A percentile compares a stretch with the other conserved stretches of the same genome.
Evolutionary conservation across 2,797 vertebrate species (phyloP).

Genomic region (Ctenopoma multispine): DNA sequence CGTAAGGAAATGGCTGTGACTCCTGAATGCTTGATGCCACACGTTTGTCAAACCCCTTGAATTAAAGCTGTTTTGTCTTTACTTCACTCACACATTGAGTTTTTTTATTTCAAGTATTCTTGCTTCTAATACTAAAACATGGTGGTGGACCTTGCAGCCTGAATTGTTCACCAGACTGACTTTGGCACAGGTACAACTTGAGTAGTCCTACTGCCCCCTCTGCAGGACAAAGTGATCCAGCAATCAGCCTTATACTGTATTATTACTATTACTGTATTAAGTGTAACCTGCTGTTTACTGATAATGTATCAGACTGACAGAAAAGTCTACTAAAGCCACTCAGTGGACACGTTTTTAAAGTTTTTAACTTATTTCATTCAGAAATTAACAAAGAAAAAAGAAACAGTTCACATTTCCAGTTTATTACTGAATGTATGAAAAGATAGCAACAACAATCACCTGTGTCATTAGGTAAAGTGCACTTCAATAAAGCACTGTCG

Average conservation of each 20-base stretch:
- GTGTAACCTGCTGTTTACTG: not conserved
- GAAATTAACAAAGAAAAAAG: not conserved
- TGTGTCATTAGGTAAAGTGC: slow-evolving; percentile 68
- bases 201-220: slow-evolving; percentile 37
- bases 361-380: no score
- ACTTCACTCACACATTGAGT: no score
- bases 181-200: not conserved
- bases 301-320: not conserved
- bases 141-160: not conserved
- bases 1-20: no score
- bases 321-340: not conserved
- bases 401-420: slow-evolving; percentile 13
- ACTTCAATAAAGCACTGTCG: slow-evolving; percentile 52
- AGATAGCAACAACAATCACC: slow-evolving; percentile 57
- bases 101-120: no score
- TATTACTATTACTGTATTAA: not conserved
- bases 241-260: no score
- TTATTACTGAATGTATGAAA: slow-evolving; percentile 66
- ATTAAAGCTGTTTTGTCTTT: no score
- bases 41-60: no score
- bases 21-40: no score
- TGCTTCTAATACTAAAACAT: no score
- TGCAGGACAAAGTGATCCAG: slow-evolving; percentile 24
- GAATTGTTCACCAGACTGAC: not conserved
- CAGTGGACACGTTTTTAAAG: no score